Conservation (phyloP, 2,888 invertebrate species). For the Scaeva pyrastri region DNA sequence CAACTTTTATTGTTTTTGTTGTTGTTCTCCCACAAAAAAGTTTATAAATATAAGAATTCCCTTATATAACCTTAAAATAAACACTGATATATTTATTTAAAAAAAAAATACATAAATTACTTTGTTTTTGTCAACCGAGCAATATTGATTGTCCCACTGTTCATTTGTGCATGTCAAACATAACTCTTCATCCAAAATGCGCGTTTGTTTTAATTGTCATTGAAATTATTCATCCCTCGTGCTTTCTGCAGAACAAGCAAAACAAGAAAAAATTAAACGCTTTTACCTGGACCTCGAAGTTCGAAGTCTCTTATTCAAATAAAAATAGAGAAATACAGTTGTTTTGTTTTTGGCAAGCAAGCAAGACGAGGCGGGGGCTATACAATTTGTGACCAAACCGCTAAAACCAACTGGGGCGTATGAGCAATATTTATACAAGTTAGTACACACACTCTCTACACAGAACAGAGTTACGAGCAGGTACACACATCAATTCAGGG, state of each 20-base stretch:
- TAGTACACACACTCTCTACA: no score
- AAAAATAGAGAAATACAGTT: not conserved
- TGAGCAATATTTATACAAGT: constrained; percentile 28
- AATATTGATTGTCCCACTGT: constrained; percentile 1
- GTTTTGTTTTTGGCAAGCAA: no score
- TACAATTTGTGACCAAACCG: constrained; percentile 5
- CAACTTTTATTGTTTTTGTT: no score
- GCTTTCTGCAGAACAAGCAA: not conserved
- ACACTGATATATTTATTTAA: not conserved
- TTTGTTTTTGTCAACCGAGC: not conserved
- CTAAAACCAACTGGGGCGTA: constrained; percentile 33
- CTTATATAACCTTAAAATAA: no score
- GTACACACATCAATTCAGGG: not conserved
- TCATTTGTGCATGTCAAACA: not conserved
- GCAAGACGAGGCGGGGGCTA: not conserved
- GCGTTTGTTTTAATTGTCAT: constrained; percentile 43
- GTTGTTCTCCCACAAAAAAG: no score
- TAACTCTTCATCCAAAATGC: not conserved
- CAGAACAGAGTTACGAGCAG: no score
- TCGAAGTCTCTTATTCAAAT: constrained; percentile 20
- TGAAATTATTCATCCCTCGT: constrained; percentile 4
- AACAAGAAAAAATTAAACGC: constrained; percentile 6
- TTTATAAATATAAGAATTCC: no score
- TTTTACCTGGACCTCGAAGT: constrained; percentile 16
- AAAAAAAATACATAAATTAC: not conserved